Evolutionary conservation across 2,888 invertebrate species (phyloP), one percentile per base, ranked within the genome.

Genomic region (Tetrapedia diversipes): DNA sequence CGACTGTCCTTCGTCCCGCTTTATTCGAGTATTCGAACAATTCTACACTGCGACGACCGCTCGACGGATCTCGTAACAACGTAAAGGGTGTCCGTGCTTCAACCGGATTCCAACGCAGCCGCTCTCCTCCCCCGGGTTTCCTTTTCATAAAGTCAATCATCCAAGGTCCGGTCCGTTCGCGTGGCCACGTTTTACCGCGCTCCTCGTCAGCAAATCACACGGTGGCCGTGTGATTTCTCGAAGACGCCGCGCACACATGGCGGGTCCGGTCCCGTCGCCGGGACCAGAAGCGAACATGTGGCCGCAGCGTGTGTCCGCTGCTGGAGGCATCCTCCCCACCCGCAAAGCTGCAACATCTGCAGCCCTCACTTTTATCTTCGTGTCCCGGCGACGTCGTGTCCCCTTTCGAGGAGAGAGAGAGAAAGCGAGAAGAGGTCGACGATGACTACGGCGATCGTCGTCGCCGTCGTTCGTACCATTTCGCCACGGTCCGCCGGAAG

Each of bases 341-440:
- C 77, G 77, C 77, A 61, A 66, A 71, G 77, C 57, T 70, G 71
- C 67, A 77, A 70, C 78, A 78, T 77, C 78, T 77, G 77, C 76
- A 53, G 45, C 61, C 70, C 19, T 47, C 39, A 72, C 51, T 76
- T 76, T 74, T 76, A 76, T 74, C 76, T 49, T 11, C 54, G 14
- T 37, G 29, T 27, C 59, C 4, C 41, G 19, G 11, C 24, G n/a
- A n/a, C n/a, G n/a, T n/a, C n/a, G n/a, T n/a, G 27, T 34, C 72
- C 41, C 43, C 56, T 27, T n/a, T n/a, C n/a, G n/a, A n/a, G 45
- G 45, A 27, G 49, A 19, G 43, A 16, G 45, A 45, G 10, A 16
- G 56, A 22, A 19, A n/a, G 22, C 34, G 22, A 14, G 34, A 11
- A 19, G 45, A 19, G 34, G 37, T 32, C 4, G 54, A 4, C 32